Base-by-base conservation (phyloP, 2,797 vertebrate species). In the Ptychadena robeensis region DNA sequence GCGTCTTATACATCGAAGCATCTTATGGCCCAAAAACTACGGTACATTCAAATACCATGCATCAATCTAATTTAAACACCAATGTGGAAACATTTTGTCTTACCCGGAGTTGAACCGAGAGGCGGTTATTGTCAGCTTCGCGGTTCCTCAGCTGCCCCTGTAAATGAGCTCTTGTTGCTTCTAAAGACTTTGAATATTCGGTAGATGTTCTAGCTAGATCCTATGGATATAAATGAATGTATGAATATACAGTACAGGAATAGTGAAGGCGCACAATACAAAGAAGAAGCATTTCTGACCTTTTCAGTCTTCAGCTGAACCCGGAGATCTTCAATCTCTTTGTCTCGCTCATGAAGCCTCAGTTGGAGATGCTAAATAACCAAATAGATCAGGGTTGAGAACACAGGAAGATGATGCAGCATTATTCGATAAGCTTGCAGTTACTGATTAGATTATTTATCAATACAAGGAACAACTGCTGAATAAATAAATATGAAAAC, bases 81-180 rank as follows among this genome's bases (percentile, higher is more conserved):
- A n/a, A n/a, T n/a, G n/a, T n/a, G n/a, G n/a, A n/a, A n/a, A 35
- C 34, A 35, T 4, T 48, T 4, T 18, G 10, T 66, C 86, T 0
- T 86, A 98, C 97, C 96, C 94, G 93, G 61, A 98, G 94, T 88
- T 96, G 96, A 28, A 94, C 86, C 0, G 83, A 70, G 2, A 98
- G 92, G 0, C 96, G 94, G 89, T 93, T 95, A 87, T 96, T 98
- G 68, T 98, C 96, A 0, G 96, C 93, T 75, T 98, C 97, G 86
- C 94, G 97, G 87, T 83, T 94, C 37, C 95, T 93, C 69, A 98
- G 88, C 86, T 96, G 96, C 0, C 91, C 93, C 88, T 98, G 97
- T 73, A 98, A 89, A 86, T 92, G 96, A 70, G 93, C 95, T 84
- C 93, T 91, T 70, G 96, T 93, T 0, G 92, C 87, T 83, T 98